Evolutionary conservation across 2,113 vertebrate genomes (phyloP).

Genomic region (Vireo altiloquus): DNA sequence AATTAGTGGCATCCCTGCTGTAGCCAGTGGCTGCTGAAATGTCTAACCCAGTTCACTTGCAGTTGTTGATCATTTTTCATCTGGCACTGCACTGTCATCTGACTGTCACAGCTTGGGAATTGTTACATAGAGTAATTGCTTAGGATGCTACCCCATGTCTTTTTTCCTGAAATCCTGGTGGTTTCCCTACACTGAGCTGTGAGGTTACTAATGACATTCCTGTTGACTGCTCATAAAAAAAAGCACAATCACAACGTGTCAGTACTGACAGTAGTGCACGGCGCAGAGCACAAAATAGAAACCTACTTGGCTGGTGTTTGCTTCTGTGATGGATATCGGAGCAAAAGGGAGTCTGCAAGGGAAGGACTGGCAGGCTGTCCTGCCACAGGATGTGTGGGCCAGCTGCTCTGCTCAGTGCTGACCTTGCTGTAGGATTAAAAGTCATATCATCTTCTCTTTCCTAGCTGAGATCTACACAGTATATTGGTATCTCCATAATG

Average conservation of each 20-base stretch:
- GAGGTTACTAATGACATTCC: not conserved
- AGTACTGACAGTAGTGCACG: not conserved
- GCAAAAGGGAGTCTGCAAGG: not conserved
- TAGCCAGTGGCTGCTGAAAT: not conserved
- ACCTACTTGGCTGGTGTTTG: accelerated
- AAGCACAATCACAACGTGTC: accelerated
- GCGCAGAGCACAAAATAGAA: not conserved
- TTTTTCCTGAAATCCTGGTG: not conserved
- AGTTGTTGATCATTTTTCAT: not conserved
- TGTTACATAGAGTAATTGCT: not conserved
- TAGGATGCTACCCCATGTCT: not conserved
- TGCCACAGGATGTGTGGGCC: not conserved
- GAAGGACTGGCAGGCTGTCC: not conserved
- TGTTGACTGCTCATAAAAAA: not conserved
- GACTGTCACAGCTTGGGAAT: not conserved
- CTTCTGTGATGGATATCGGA: not conserved
- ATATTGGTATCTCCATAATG: not conserved
- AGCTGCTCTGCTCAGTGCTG: not conserved
- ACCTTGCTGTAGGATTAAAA: not conserved
- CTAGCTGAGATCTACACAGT: not conserved
- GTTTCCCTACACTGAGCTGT: not conserved
- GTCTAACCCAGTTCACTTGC: not conserved
- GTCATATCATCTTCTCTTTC: not conserved
- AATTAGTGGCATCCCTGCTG: not conserved
- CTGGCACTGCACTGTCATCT: not conserved